Conservation (phyloP, 2,797 vertebrate species). For the Premnoplex brunnescens region DNA sequence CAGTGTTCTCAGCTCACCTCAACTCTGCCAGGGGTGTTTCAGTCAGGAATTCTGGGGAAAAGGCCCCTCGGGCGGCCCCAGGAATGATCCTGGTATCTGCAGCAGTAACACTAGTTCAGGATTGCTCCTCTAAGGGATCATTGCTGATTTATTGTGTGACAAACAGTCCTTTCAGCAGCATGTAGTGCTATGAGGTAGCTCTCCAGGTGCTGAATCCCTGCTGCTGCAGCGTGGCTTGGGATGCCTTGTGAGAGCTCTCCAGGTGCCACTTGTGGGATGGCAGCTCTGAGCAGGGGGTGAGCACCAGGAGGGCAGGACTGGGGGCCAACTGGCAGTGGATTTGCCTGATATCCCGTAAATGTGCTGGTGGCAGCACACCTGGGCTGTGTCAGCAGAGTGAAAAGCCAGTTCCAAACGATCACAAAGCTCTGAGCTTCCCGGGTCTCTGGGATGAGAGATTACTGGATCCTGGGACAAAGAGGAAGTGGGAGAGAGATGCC, state of each 20-base stretch:
- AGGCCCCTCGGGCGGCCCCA: background rate
- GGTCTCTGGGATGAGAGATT: background rate
- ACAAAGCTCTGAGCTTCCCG: fast-evolving
- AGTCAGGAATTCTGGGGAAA: background rate
- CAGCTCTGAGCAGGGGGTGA: background rate
- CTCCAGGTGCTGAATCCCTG: background rate
- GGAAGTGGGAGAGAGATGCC: background rate
- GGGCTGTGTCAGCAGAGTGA: background rate
- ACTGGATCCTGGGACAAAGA: background rate
- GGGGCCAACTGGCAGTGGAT: background rate
- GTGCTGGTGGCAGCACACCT: background rate
- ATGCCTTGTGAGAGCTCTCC: background rate
- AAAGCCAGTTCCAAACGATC: background rate
- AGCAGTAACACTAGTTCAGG: background rate
- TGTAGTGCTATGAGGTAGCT: background rate
- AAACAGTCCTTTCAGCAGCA: background rate
- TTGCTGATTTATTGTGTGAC: background rate
- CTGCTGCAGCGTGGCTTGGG: background rate
- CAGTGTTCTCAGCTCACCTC: background rate
- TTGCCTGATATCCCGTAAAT: background rate
- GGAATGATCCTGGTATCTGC: background rate
- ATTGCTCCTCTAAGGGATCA: background rate
- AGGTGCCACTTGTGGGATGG: background rate
- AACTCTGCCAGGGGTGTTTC: background rate
- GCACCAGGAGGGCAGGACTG: background rate